Percentiles rank a stretch among this genome's conserved stretches.
These are phyloP conservation scores for Gerris lacustris DNA, from an alignment of 2,888 invertebrate species.

Conservation along the genomic window DNA sequence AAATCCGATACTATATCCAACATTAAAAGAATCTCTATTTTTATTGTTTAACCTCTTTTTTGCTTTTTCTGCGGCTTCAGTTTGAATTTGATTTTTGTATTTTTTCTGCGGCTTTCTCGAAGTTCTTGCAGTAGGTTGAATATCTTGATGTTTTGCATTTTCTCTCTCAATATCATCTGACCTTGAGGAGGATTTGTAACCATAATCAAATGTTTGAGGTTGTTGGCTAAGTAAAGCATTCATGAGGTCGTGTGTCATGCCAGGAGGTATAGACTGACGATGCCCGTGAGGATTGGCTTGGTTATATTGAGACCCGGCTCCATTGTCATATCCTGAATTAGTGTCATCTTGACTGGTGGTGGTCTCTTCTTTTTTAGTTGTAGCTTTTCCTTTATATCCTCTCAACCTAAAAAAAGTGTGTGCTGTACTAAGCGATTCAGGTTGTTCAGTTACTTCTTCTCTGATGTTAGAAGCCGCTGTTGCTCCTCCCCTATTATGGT, in stretches of 20 bases:
- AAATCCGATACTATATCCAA: conserved; percentile 36
- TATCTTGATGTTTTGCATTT: neutral
- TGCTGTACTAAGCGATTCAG: neutral
- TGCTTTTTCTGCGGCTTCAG: neutral
- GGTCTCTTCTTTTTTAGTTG: neutral
- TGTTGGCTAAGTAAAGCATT: conserved; percentile 24
- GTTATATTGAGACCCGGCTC: neutral
- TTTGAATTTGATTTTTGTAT: neutral
- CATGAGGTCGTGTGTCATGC: conserved; percentile 24
- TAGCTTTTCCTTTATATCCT: neutral
- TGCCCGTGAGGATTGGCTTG: neutral
- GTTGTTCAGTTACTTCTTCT: neutral
- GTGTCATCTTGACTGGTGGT: neutral
- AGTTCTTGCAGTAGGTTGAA: neutral
- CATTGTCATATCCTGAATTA: neutral
- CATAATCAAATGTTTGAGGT: conserved; percentile 24
- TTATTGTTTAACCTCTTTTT: neutral
- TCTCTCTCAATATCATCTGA: neutral
- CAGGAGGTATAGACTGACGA: conserved; percentile 18
- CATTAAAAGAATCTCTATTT: conserved; percentile 31
- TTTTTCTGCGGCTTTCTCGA: neutral
- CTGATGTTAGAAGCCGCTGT: neutral
- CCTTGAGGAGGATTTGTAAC: neutral
- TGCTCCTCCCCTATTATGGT: neutral
- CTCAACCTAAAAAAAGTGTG: neutral